Evolutionary conservation across 2,113 vertebrate genomes (phyloP), one percentile per base, ranked within the genome.

Genomic region (Leucoraja erinaceus): DNA sequence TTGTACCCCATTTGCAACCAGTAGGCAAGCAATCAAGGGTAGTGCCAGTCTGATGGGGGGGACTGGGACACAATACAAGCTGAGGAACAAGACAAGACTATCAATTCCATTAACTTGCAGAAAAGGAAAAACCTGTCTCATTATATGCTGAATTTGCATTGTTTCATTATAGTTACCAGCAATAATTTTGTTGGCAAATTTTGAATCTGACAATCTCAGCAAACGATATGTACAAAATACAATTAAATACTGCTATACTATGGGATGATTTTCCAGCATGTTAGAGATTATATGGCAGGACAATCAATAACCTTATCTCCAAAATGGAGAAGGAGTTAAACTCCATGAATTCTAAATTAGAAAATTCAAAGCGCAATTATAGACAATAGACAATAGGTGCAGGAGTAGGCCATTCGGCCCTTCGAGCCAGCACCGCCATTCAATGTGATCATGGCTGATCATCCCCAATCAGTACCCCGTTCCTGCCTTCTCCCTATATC

Each of bases 141-240:
- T 78, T 78, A 0, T 47, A 14, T 20, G 10, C 20, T 47, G 22
- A 14, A 79, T 79, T 79, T 18, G 33, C 77, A 79, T 47, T 38
- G 77, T 79, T 79, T 79, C 38, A 84, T 84, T 59, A 84, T 28
- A 81, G 78, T 81, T 28, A 84, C 11, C 47, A 76, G 75, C n/a
- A 76, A 14, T 76, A 28, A 84, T 20, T 59, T 84, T 56, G 0
- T 84, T 28, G 54, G 79, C 47, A 59, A 54, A 59, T 25, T 81
- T 81, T 20, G 22, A 7, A 81, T 81, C 78, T 4, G 20, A 47
- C 38, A 8, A 84, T 22, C 79, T 84, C 54, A 84, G 25, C 54
- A 59, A 54, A 38, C 47, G 25, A 22, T 25, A 3, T 79, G 47
- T 31, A 47, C 77, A 79, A 18, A 16, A 38, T 81, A 81, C 9